phyloP scores from a whole-genome alignment of 2,888 invertebrate genomes.

The Caenorhabditis sp. region DNA sequence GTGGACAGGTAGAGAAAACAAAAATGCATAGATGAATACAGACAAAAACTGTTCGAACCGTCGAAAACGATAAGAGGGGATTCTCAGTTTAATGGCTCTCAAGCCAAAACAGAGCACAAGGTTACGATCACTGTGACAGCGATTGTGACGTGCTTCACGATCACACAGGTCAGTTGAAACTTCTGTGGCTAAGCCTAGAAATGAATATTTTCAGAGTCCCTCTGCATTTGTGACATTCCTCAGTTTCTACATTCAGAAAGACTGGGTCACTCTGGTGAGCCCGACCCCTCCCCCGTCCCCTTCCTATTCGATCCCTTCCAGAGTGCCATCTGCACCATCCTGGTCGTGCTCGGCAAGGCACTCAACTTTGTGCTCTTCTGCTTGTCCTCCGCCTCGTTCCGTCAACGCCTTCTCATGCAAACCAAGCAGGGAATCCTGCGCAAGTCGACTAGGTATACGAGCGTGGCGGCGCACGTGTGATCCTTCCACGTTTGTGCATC shows the following conservation, averaged over 20 bases:
- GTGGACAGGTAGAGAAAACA: neutral
- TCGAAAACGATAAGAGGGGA: slow-evolving; percentile 56
- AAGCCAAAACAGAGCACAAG: slow-evolving; percentile 72
- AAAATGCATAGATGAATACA: slow-evolving; percentile 40
- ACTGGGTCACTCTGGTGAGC: slow-evolving; percentile 58
- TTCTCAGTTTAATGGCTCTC: slow-evolving; percentile 57
- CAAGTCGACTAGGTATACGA: slow-evolving; percentile 65
- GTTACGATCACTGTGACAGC: slow-evolving; percentile 75
- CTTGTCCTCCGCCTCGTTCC: slow-evolving; percentile 72
- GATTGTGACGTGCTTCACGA: slow-evolving; percentile 75
- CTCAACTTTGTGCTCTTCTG: slow-evolving; percentile 78
- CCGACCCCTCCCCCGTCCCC: neutral
- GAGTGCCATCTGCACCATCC: slow-evolving; percentile 64
- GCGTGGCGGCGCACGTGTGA: slow-evolving; percentile 52
- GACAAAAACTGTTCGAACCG: slow-evolving; percentile 64
- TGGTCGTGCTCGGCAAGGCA: slow-evolving; percentile 74
- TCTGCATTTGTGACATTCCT: slow-evolving; percentile 66
- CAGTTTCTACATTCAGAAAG: slow-evolving; percentile 52
- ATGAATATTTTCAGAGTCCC: slow-evolving; percentile 59
- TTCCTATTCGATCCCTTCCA: neutral
- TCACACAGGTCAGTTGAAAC: slow-evolving; percentile 65
- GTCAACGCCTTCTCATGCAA: slow-evolving; percentile 68
- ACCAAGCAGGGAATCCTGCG: slow-evolving; percentile 69
- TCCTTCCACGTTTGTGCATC: neutral
- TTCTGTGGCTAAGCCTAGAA: neutral